Evolutionary conservation across 2,888 invertebrate species (phyloP), one percentile per base, ranked within the genome.

Genomic region (Ptychoptera contaminata): DNA sequence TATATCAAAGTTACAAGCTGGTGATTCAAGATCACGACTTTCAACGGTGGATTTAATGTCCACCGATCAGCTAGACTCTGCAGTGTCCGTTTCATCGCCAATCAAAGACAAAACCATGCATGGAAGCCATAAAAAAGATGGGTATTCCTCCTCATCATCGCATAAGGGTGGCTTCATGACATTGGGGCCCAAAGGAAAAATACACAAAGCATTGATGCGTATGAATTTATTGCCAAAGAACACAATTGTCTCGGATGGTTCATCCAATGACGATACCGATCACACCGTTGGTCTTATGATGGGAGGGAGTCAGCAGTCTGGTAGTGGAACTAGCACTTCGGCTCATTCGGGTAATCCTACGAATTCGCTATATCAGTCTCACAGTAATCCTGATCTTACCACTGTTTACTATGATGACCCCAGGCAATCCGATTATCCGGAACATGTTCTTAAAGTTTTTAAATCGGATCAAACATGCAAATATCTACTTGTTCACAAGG

Each of bases 401-500:
- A 79, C 80, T 45, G 73, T 80, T 9, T 83, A 83, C 59, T 87
- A 85, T 65, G 86, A 87, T 59, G 87, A 86, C 56, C 68, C 77
- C 42, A 74, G 82, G 53, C 75, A 81, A 43, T 73, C 82, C 11
- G 90, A 91, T 63, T 88, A 83, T 63, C 94, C 96, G 3, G 96
- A 97, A 63, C 94, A 97, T 68, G 97, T 97, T 31, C 73, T 98
- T 40, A 97, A 97, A 71, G 86, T 88, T 43, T 97, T 81, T 68
- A 87, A 85, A 69, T 82, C 91, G 29, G 97, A 98, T 68, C 97
- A 97, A 70, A 90, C 91, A 36, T 97, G 88, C 74, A 96, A 97
- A 69, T 97, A 93, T 69, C 76, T 98, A 51, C 75, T 93, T 50
- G 88, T 98, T 47, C 91, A 94, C 63, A 94, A 94, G 70, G 92